These are phyloP conservation scores for Pocota personata DNA, from an alignment of 2,888 invertebrate species.

Conservation along the genomic window DNA sequence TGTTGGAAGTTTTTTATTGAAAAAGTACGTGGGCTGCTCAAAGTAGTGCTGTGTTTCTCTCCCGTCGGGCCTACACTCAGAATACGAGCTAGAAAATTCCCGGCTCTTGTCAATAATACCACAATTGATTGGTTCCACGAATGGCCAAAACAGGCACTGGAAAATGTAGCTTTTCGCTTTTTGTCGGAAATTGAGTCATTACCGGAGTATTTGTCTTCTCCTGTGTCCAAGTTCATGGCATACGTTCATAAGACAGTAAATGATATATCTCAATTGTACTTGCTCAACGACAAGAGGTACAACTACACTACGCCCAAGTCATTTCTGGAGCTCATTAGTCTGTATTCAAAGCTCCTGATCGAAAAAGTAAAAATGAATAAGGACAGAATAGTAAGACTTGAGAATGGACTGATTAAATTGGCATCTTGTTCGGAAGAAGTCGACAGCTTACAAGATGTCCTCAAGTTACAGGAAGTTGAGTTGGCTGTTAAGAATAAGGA, in stretches of 20 bases:
- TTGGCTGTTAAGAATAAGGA: conserved; percentile 94
- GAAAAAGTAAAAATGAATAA: conserved; percentile 88
- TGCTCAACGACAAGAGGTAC: conserved; percentile 93
- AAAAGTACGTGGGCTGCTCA: conserved; percentile 91
- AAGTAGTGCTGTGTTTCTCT: conserved; percentile 93
- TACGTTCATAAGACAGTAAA: conserved; percentile 95
- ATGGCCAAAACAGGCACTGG: conserved; percentile 96
- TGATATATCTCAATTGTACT: conserved; percentile 90
- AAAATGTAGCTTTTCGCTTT: conserved; percentile 94
- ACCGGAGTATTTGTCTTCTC: conserved; percentile 83
- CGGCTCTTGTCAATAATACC: conserved; percentile 95
- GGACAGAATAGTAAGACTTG: conserved; percentile 90
- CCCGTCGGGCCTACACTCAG: conserved; percentile 96
- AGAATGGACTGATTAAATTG: conserved; percentile 94
- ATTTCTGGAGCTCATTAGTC: conserved; percentile 94
- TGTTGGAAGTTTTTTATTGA: conserved; percentile 98
- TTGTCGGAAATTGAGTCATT: conserved; percentile 88
- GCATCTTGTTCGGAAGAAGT: conserved; percentile 93
- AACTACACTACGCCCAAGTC: conserved; percentile 99
- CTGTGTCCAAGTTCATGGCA: conserved; percentile 94
- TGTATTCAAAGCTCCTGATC: conserved; percentile 89
- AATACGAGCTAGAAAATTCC: conserved; percentile 95
- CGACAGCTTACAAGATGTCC: conserved; percentile 90
- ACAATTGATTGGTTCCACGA: conserved; percentile 98
- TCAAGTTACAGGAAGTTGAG: conserved; percentile 90